Evolutionary conservation across 2,797 vertebrate genomes (phyloP), one percentile per base, ranked within the genome.

Genomic region (Arnoldichthys spilopterus): DNA sequence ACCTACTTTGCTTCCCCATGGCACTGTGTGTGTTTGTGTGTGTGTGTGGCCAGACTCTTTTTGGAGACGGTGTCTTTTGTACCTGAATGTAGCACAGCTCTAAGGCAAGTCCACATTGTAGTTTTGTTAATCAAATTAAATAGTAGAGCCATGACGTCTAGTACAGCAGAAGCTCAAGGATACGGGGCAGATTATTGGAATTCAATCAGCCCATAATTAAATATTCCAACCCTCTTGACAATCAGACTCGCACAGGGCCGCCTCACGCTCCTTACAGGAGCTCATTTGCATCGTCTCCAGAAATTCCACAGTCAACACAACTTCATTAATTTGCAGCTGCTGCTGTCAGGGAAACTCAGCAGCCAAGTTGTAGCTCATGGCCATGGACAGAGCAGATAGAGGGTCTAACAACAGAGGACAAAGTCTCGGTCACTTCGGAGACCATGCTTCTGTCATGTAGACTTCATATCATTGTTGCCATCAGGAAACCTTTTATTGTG

Each of bases 81-180:
- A 85, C 82, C 83, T 86, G 70, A 83, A 78, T 67, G 69, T 62
- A 59, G 82, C n/a, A 12, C 69, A 43, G 80, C 87, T 85, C 69
- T 61, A 77, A 72, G 86, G 82, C 83, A 85, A 85, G 58, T 45
- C 73, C 45, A 20, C 83, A 67, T 64, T 81, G 79, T 83, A 82
- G 76, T 77, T 66, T 1, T 83, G 64, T 69, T 89, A 87, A 91
- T 90, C 87, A 88, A 87, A 87, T 91, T 87, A 89, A 87, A 86
- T 26, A 87, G 83, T 77, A 58, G 75, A 86, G 79, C 77, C 85
- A 74, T 69, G 82, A 86, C 82, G 85, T 85, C 59, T 77, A 85
- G 28, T 37, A 83, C 28, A 20, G 77, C 74, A 66, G 72, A 66
- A 87, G 81, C 85, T 87, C 83, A 87, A 89, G 80, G 86, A 87